Evolutionary conservation across 2,113 vertebrate genomes (phyloP).

Genomic region (Gopherus flavomarginatus): DNA sequence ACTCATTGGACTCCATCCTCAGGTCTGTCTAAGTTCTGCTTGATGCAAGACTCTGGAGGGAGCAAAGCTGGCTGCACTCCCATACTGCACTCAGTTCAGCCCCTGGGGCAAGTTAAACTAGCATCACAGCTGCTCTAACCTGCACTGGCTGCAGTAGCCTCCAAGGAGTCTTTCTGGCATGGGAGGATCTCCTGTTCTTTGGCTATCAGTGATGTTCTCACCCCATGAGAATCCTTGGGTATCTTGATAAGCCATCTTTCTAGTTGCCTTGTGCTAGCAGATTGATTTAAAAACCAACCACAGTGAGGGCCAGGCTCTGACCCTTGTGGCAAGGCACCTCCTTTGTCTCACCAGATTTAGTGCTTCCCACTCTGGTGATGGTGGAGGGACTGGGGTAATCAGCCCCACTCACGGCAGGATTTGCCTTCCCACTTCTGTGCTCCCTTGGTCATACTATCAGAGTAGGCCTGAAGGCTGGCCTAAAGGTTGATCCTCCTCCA

Average conservation of each 20-base stretch:
- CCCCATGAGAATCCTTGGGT: neutral
- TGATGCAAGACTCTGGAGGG: neutral
- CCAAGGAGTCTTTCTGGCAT: neutral
- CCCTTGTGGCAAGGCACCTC: neutral
- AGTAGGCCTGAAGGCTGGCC: no score
- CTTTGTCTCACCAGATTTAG: no score
- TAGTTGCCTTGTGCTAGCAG: constrained; percentile 8
- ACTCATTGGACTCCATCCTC: neutral
- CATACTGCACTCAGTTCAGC: neutral
- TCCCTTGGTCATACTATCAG: no score
- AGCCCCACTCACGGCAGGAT: no score
- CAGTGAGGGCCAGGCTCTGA: constrained; percentile 11
- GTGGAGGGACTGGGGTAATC: no score
- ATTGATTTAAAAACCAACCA: neutral
- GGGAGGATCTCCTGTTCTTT: neutral
- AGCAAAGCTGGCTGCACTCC: neutral
- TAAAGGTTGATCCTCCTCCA: no score
- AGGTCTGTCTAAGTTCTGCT: neutral
- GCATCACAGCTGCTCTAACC: neutral
- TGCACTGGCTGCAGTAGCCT: neutral
- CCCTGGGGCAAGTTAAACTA: neutral
- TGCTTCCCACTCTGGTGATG: no score
- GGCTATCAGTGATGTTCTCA: neutral
- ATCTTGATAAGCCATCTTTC: constrained; percentile 15
- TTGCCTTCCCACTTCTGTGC: no score